phyloP scores from a whole-genome alignment of 2,113 vertebrate species.

The Eclectus roratus region DNA sequence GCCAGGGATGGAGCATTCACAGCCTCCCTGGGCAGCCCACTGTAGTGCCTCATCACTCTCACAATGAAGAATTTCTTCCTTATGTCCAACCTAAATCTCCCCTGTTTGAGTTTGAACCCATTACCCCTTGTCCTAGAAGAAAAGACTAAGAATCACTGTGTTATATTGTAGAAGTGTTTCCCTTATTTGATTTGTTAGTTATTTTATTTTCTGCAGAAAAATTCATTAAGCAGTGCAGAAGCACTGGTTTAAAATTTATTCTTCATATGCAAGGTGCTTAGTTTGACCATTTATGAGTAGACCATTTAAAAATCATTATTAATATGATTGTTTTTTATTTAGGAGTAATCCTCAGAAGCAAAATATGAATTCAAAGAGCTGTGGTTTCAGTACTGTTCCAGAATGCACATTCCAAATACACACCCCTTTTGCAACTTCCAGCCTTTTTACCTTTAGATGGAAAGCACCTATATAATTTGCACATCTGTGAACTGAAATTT shows the following conservation, averaged over 20 bases:
- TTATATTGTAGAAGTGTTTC: neutral
- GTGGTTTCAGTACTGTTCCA: slow-evolving; percentile 12
- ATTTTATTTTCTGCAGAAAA: neutral
- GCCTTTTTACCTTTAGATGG: slow-evolving; percentile 18
- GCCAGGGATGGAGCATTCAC: neutral
- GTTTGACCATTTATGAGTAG: neutral
- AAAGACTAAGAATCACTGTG: neutral
- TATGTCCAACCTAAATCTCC: neutral
- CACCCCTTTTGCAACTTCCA: neutral
- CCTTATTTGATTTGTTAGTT: neutral
- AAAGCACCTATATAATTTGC: slow-evolving; percentile 30
- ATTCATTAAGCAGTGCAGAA: neutral
- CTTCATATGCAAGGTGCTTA: neutral
- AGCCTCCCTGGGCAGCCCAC: neutral
- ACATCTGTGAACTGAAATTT: slow-evolving; percentile 54
- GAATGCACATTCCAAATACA: neutral
- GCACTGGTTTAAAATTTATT: neutral
- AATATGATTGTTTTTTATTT: neutral
- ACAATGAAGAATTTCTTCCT: neutral
- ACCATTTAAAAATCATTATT: neutral
- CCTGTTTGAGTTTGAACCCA: neutral
- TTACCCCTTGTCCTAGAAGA: neutral
- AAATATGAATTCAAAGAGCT: slow-evolving; percentile 9
- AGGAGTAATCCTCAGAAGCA: neutral
- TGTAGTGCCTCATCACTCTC: neutral